These are phyloP conservation scores for Drosophila sucinea DNA, from an alignment of 1,140 invertebrate genomes.

Conservation along the genomic window DNA sequence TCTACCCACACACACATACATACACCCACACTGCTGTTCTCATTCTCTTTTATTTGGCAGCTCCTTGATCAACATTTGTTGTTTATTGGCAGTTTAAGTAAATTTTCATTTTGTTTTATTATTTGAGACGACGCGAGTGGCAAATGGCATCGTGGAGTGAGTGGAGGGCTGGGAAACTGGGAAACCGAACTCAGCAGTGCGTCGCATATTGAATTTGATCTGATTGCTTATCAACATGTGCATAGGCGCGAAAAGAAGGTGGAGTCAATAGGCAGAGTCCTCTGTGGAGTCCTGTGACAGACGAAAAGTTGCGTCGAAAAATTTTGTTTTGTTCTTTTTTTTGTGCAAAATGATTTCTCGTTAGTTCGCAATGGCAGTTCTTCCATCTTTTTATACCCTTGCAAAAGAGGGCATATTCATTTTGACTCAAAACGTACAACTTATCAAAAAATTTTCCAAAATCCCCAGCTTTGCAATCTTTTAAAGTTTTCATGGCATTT, in stretches of 20 bases:
- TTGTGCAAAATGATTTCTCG: slow-evolving; percentile 37
- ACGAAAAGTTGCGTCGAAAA: slow-evolving; percentile 44
- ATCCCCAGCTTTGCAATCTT: no score
- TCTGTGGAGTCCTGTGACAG: slow-evolving; percentile 29
- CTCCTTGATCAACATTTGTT: slow-evolving; percentile 63
- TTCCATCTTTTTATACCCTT: neutral
- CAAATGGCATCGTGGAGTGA: slow-evolving; percentile 22
- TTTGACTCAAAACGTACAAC: no score
- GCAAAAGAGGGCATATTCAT: no score
- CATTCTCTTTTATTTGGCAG: neutral
- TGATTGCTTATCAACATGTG: slow-evolving; percentile 43
- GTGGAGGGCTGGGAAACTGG: neutral
- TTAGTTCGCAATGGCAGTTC: slow-evolving; percentile 4
- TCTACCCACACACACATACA: neutral
- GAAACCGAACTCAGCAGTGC: slow-evolving; percentile 29
- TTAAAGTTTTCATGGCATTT: no score
- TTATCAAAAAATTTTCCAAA: no score
- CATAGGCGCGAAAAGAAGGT: neutral
- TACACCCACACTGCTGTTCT: neutral
- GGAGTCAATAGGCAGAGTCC: neutral
- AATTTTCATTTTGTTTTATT: slow-evolving; percentile 79
- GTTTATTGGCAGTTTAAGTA: slow-evolving; percentile 73
- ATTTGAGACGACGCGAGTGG: slow-evolving; percentile 48
- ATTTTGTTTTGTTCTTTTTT: slow-evolving; percentile 7
- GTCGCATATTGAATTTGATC: slow-evolving; percentile 70